A percentile compares a stretch with the other conserved stretches of the same genome.
Evolutionary conservation across 2,888 invertebrate genomes (phyloP).

Genomic region (Antitype chi): DNA sequence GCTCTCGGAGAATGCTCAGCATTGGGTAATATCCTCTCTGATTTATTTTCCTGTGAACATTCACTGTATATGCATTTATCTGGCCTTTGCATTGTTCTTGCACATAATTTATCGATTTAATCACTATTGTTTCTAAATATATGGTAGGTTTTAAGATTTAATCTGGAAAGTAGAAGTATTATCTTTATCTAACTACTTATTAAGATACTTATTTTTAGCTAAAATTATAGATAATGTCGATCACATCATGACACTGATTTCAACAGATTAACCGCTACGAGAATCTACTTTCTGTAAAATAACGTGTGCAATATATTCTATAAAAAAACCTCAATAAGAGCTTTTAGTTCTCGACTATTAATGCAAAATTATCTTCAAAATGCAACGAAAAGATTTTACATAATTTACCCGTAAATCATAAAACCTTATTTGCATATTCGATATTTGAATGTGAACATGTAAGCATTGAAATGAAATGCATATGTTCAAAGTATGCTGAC

Average conservation of each 20-base stretch:
- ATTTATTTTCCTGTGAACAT: conserved; percentile 56
- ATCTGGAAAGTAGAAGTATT: not conserved
- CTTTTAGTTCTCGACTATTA: not conserved
- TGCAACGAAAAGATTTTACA: not conserved
- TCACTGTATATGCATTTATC: conserved; percentile 50
- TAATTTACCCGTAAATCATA: not conserved
- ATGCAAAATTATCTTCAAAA: not conserved
- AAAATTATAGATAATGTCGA: conserved; percentile 1
- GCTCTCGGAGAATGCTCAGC: conserved; percentile 54
- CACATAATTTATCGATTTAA: conserved; percentile 43
- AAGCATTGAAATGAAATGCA: not conserved
- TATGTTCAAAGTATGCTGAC: not conserved
- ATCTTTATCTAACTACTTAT: conserved; percentile 1
- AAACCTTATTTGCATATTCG: not conserved
- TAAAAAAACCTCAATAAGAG: not conserved
- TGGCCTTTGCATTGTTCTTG: conserved; percentile 52
- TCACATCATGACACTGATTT: not conserved
- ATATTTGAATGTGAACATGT: not conserved
- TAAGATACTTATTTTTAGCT: conserved; percentile 1
- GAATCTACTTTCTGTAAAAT: not conserved
- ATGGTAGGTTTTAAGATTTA: conserved; percentile 11
- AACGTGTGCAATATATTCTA: not conserved
- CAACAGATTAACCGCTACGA: not conserved
- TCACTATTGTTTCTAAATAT: conserved; percentile 39
- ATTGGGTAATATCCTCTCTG: conserved; percentile 61